Percentiles rank a stretch among this genome's conserved stretches.
These are phyloP conservation scores for Drosophila prostipennis DNA, from an alignment of 2,888 invertebrate species.

Conservation along the genomic window DNA sequence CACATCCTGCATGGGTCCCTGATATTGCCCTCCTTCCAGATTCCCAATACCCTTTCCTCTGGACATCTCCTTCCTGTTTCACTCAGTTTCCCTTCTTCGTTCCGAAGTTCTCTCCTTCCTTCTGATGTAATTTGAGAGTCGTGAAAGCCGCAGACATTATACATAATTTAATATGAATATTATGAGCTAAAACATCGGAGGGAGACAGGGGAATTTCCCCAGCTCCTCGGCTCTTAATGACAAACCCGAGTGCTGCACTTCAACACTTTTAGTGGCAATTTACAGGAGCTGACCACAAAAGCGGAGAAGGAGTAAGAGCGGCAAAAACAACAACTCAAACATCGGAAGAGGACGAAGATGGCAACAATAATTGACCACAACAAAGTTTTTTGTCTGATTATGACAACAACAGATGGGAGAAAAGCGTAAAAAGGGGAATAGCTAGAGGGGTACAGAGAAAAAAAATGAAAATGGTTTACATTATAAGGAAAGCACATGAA, in stretches of 20 bases:
- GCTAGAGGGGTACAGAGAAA: conserved; percentile 7
- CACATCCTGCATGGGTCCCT: conserved; percentile 8
- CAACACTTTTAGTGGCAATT: conserved; percentile 81
- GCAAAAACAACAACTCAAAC: conserved; percentile 20
- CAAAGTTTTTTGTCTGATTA: conserved; percentile 61
- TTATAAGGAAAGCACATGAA: no score
- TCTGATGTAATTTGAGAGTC: conserved; percentile 69
- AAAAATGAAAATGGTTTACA: neutral
- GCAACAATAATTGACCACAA: conserved; percentile 42
- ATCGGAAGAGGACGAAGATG: conserved; percentile 43
- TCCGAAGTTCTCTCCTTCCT: conserved; percentile 18
- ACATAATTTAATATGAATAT: conserved; percentile 77
- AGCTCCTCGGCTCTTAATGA: conserved; percentile 59
- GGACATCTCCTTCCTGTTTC: conserved; percentile 1
- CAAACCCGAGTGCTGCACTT: conserved; percentile 70
- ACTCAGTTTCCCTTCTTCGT: conserved; percentile 1
- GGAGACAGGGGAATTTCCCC: conserved; percentile 3
- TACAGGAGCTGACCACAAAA: conserved; percentile 78
- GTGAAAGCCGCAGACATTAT: conserved; percentile 73
- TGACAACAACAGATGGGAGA: conserved; percentile 36
- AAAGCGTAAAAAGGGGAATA: conserved; percentile 1
- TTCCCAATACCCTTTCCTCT: conserved; percentile 9
- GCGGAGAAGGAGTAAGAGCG: conserved; percentile 7
- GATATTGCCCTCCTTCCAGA: neutral
- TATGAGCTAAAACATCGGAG: conserved; percentile 52